Evolutionary conservation across 1,140 invertebrate genomes (phyloP), one percentile per base, ranked within the genome.

Genomic region (Orussus abietinus): DNA sequence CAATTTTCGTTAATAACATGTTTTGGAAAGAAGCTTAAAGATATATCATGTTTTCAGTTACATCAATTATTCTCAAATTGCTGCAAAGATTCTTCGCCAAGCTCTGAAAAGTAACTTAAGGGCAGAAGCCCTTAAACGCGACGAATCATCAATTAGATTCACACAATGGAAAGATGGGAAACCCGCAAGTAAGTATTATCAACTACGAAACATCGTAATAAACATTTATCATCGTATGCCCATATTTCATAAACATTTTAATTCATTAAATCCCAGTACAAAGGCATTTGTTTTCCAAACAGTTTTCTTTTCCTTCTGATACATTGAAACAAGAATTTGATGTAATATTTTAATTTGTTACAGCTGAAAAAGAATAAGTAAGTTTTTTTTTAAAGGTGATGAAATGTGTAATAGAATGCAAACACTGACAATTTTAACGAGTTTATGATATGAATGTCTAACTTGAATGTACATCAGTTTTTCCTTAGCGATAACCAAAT

Each of bases 51-150:
- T 42, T 78, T 77, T 49, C 61, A 95, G 90, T 76, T 96, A 96
- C 75, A 88, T 95, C 69, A 89, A 90, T 73, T 96, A 91, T 65
- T 94, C 91, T 17, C 87, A 85, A 62, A 90, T 94, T 62, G 88
- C 90, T 57, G 90, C 91, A 7, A 83, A 78, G 63, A 69, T 91
- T 21, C 73, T 94, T 30, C 78, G 92, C 15, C 75, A 83, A 60
- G 80, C 87, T 12, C 64, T 96, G 41, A 93, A 92, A 68, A 56
- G 78, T 1, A 84, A 92, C 21, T 47, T 86, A 0, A 78, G 75
- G 57, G 72, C 70, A 10, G 89, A 89, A 36, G 90, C 90, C 28
- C 55, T 76, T 5, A 90, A 88, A 62, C 77, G 90, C 43, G 82
- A 86, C 57, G 82, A 82, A 45, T 81, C 79, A 17, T 77, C 79